phyloP scores from a whole-genome alignment of 1,140 invertebrate species.

The Drosophila rhopaloa region DNA sequence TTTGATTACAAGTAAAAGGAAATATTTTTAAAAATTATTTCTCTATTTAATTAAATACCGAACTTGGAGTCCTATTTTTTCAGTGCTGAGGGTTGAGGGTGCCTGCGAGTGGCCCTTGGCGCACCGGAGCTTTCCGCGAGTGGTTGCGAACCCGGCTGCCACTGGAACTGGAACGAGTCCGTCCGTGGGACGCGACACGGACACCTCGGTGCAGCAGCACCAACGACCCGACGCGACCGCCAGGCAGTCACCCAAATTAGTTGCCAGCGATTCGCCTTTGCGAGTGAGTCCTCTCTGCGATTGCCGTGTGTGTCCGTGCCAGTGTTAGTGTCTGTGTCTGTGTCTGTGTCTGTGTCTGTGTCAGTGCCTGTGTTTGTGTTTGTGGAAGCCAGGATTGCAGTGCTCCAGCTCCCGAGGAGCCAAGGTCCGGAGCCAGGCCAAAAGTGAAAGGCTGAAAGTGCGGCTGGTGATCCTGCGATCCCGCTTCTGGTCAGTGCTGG shows the following conservation, averaged over 20 bases:
- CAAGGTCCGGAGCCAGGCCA: conserved; percentile 12
- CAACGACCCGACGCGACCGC: conserved; percentile 34
- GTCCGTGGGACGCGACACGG: conserved; percentile 12
- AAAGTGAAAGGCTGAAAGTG: conserved; percentile 10
- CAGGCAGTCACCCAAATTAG: conserved; percentile 76
- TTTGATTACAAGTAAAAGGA: too few species aligned
- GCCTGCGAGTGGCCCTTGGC: not conserved
- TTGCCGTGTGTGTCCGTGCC: conserved; percentile 30
- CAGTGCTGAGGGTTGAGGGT: not conserved
- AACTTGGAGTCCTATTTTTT: not conserved
- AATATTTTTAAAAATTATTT: too few species aligned
- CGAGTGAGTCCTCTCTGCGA: conserved; percentile 63
- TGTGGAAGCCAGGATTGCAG: conserved; percentile 32
- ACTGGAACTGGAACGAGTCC: conserved; percentile 41
- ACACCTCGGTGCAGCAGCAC: conserved; percentile 44
- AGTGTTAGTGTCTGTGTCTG: conserved; percentile 16
- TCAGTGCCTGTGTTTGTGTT: conserved; percentile 18
- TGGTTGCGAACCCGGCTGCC: conserved; percentile 38
- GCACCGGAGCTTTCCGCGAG: conserved; percentile 18
- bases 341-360: conserved; percentile 7
- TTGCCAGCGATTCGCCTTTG: conserved; percentile 78
- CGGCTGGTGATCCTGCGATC: conserved; percentile 13
- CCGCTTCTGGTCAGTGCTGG: conserved; percentile 19
- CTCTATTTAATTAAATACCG: too few species aligned
- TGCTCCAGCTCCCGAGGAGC: conserved; percentile 18